phyloP scores from a whole-genome alignment of 2,113 vertebrate species.

The Phoenicopterus ruber region DNA sequence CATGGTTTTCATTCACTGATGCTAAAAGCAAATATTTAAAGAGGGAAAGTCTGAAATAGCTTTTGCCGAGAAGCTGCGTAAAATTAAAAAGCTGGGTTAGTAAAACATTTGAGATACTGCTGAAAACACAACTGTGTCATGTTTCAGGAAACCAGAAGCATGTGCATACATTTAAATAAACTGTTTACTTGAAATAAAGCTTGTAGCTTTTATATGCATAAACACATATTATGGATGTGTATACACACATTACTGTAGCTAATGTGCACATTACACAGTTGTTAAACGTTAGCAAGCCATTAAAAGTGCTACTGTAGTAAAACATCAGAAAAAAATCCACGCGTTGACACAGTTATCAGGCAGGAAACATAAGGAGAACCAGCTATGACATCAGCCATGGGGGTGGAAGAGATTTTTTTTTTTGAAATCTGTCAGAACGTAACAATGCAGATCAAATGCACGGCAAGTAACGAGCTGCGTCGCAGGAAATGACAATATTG shows the following conservation, averaged over 20 bases:
- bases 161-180: slow-evolving; percentile 31
- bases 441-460: background rate
- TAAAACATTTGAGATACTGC: slow-evolving; percentile 25
- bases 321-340: background rate
- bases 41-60: slow-evolving; percentile 66
- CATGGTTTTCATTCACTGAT: slow-evolving; percentile 91
- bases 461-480: background rate
- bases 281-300: slow-evolving; percentile 23
- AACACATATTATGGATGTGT: background rate
- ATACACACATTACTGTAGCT: slow-evolving; percentile 18
- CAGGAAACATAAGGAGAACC: slow-evolving; percentile 4
- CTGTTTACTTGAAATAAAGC: slow-evolving; percentile 15
- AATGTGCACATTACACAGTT: slow-evolving; percentile 13
- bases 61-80: slow-evolving; percentile 46
- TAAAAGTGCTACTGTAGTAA: slow-evolving; percentile 9
- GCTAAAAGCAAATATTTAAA: slow-evolving; percentile 85
- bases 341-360: background rate
- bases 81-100: slow-evolving; percentile 55
- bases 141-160: slow-evolving; percentile 40
- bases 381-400: slow-evolving; percentile 18
- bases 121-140: background rate
- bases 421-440: background rate
- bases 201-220: slow-evolving; percentile 1
- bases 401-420: background rate
- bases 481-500: background rate